These are phyloP conservation scores for Dermatemys mawii DNA, from an alignment of 2,113 vertebrate genomes.

Conservation along the genomic window DNA sequence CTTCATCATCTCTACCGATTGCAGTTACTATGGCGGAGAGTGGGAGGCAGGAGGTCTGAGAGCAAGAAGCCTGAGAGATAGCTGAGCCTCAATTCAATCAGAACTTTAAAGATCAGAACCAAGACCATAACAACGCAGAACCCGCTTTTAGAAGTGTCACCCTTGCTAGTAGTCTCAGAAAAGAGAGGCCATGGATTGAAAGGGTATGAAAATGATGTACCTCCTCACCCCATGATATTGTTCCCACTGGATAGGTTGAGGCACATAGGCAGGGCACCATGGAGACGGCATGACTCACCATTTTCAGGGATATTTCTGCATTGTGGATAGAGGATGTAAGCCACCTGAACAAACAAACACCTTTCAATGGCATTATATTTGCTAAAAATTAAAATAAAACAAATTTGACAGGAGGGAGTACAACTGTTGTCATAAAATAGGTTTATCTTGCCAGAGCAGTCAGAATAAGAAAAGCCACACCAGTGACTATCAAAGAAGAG, in stretches of 20 bases:
- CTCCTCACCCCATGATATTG: neutral
- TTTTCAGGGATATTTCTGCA: neutral
- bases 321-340: neutral
- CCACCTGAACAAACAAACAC: neutral
- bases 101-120: neutral
- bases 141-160: neutral
- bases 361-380: neutral
- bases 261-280: neutral
- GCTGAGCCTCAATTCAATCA: constrained; percentile 17
- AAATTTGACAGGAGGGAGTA: neutral
- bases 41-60: neutral
- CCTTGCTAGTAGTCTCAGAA: neutral
- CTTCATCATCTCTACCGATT: accelerated
- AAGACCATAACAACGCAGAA: neutral
- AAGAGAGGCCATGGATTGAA: neutral
- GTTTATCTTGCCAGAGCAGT: neutral
- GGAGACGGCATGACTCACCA: neutral
- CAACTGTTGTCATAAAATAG: neutral
- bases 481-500: neutral
- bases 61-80: neutral
- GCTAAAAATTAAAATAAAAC: neutral
- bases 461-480: neutral
- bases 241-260: neutral
- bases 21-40: neutral
- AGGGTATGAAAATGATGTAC: neutral